Percentiles rank a stretch among this genome's conserved stretches.
These are phyloP conservation scores for Diorhabda elongata DNA, from an alignment of 1,140 invertebrate species.

Conservation along the genomic window DNA sequence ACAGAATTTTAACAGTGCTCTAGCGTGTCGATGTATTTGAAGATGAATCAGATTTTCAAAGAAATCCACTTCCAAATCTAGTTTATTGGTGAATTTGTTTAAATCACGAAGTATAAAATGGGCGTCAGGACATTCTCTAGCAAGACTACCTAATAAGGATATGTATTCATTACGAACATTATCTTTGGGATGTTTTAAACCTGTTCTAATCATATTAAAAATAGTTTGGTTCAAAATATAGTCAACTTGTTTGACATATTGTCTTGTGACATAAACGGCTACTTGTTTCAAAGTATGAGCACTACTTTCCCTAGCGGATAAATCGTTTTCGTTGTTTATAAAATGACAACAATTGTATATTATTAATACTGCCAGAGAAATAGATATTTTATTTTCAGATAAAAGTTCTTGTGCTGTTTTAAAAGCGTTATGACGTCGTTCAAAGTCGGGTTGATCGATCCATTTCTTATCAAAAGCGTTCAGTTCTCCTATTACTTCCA, in stretches of 20 bases:
- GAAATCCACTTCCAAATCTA: slow-evolving; percentile 85
- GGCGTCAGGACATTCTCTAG: slow-evolving; percentile 63
- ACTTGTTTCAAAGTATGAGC: slow-evolving; percentile 66
- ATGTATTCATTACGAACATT: slow-evolving; percentile 71
- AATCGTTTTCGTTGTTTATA: slow-evolving; percentile 71
- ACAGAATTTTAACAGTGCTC: slow-evolving; percentile 70
- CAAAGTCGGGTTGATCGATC: slow-evolving; percentile 90
- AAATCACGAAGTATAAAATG: slow-evolving; percentile 76
- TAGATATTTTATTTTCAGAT: slow-evolving; percentile 53
- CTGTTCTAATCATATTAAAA: slow-evolving; percentile 62
- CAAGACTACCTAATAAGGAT: slow-evolving; percentile 67
- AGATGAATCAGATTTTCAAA: slow-evolving; percentile 90
- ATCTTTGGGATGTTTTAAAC: slow-evolving; percentile 64
- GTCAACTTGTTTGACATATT: slow-evolving; percentile 53
- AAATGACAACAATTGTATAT: slow-evolving; percentile 81
- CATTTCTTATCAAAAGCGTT: slow-evolving; percentile 83
- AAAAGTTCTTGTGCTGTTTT: slow-evolving; percentile 59
- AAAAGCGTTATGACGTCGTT: slow-evolving; percentile 70
- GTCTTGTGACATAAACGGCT: slow-evolving; percentile 55
- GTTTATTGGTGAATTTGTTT: slow-evolving; percentile 61
- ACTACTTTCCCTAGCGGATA: slow-evolving; percentile 77
- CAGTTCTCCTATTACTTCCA: slow-evolving; percentile 60
- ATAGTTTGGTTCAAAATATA: slow-evolving; percentile 71
- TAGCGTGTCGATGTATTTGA: slow-evolving; percentile 75
- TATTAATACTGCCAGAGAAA: slow-evolving; percentile 67